Base-by-base conservation (phyloP, 2,888 invertebrate species). In the Hemithea aestivaria region DNA sequence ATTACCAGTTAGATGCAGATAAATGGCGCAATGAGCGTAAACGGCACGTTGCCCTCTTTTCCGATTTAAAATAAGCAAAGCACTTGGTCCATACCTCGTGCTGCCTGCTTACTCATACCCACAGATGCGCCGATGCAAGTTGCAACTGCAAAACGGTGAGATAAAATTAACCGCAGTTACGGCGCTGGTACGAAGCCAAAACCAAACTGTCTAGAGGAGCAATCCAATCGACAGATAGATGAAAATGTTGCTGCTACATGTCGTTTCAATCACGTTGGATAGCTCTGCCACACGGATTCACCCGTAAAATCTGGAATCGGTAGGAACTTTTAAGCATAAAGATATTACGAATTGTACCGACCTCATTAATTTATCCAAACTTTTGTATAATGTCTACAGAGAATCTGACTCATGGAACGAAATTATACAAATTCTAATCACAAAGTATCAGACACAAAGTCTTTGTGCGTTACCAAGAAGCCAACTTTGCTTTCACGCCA, bases 41-140 rank as follows among this genome's bases (percentile, higher is more conserved):
- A 54, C 48, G 45, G 50, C 49, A 32, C 58, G 51, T 60, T 66
- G 60, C 60, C 64, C 55, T 53, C 57, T 58, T 59, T 58, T 53
- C 58, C 47, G 52, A 60, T 57, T 65, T 51, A 65, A 69, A 73
- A 67, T 68, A 68, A 66, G 59, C 59, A 45, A 48, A 35, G 52
- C 47, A 45, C 56, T 2, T 23, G 23, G 21, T 21, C 6, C 21
- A 21, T 6, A 7, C 21, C 59, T 46, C 57, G 69, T 63, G 62
- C 56, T 57, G 53, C 49, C 50, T 52, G 68, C 65, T 76, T 73
- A 74, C 68, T 74, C 78, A 74, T 70, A 36, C 59, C 20, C 58
- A 55, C 63, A 62, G 58, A 61, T 66, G 68, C 61, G 62, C 61
- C 56, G 59, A 61, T 65, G 62, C 62, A 61, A 56, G 45, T 56